Evolutionary conservation across 2,797 vertebrate genomes (phyloP).

Genomic region (Fratercula arctica): DNA sequence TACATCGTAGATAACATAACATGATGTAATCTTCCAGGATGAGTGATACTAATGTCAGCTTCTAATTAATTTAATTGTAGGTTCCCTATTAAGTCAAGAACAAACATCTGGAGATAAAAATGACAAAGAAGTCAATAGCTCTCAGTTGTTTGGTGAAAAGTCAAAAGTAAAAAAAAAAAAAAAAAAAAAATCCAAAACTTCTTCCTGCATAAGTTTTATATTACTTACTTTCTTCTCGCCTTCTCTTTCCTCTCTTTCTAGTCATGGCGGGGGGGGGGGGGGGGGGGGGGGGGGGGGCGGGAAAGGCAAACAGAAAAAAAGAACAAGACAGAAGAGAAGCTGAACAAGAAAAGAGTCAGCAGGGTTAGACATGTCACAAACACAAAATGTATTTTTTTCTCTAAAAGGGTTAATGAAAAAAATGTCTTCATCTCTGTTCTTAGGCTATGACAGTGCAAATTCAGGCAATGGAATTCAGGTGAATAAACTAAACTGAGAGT

Average conservation of each 20-base stretch:
- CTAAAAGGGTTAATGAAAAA: not conserved
- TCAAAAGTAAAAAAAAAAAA: not conserved
- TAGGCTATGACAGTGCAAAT: not conserved
- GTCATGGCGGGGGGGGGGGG: accelerated
- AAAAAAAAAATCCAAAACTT: not conserved
- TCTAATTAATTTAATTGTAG: conserved; percentile 25
- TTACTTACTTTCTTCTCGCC: not conserved
- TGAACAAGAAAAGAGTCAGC: not conserved
- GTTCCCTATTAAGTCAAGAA: conserved; percentile 3
- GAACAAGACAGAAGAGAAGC: not conserved
- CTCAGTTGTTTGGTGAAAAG: not conserved
- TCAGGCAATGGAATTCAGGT: not conserved
- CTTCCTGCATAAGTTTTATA: not conserved
- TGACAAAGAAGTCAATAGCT: not conserved
- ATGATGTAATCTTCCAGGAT: not conserved
- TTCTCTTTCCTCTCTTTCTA: not conserved
- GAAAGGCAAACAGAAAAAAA: not conserved
- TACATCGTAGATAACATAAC: not conserved
- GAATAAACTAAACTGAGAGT: not conserved
- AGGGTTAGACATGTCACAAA: not conserved
- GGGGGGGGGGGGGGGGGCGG: too few species aligned
- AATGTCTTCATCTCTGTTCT: not conserved
- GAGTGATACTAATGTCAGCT: not conserved
- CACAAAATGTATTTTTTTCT: not conserved
- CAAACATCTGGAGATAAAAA: conserved; percentile 21